Evolutionary conservation across 2,113 vertebrate genomes (phyloP).

Genomic region (Abramis brama): DNA sequence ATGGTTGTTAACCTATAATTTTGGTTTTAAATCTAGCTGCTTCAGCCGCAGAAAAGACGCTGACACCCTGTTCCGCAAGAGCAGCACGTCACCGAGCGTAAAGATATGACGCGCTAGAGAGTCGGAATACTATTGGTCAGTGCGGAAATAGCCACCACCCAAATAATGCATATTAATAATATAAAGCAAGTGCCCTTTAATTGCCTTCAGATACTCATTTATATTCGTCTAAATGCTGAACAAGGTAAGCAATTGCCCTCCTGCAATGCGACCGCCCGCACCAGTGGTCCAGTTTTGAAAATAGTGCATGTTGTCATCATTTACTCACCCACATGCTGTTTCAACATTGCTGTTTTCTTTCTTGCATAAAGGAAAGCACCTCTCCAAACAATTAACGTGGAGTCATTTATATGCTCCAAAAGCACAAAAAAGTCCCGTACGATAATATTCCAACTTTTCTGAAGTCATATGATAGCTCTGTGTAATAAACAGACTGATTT

Average conservation of each 20-base stretch:
- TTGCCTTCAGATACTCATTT: neutral
- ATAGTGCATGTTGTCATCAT: neutral
- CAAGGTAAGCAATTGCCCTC: neutral
- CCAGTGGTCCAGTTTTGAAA: neutral
- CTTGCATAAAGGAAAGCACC: no score
- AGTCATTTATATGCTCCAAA: neutral
- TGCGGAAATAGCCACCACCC: neutral
- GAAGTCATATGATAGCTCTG: neutral
- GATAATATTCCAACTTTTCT: neutral
- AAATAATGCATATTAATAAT: neutral
- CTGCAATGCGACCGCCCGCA: neutral
- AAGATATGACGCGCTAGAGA: neutral
- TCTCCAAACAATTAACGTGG: no score
- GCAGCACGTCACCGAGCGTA: slow-evolving; percentile 43
- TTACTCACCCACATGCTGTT: neutral
- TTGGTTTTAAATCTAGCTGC: neutral
- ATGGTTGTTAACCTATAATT: slow-evolving; percentile 3
- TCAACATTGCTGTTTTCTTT: neutral
- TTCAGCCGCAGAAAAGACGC: neutral
- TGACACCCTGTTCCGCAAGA: slow-evolving; percentile 61
- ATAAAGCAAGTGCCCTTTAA: neutral
- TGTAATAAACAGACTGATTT: neutral
- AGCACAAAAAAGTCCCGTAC: neutral
- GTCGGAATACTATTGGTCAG: slow-evolving; percentile 55
- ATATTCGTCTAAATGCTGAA: neutral